Evolutionary conservation across 2,113 vertebrate genomes (phyloP).

Genomic region (Orycteropus afer): DNA sequence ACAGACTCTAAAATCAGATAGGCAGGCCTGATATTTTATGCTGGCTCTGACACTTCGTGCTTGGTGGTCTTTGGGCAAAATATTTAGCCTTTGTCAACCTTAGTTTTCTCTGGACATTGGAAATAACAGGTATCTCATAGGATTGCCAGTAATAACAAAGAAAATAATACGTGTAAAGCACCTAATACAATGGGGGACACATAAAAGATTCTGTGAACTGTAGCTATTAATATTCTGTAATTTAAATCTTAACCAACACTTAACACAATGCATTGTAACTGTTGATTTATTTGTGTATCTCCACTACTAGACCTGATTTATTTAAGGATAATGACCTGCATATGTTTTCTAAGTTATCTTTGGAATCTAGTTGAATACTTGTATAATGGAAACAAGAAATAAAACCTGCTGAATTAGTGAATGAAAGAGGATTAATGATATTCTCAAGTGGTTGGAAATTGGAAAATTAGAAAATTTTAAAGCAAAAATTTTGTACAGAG

Average conservation of each 20-base stretch:
- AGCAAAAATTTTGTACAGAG: neutral
- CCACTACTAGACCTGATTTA: neutral
- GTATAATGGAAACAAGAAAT: neutral
- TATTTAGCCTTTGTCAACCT: neutral
- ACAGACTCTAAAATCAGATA: neutral
- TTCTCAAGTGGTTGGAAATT: neutral
- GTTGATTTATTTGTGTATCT: neutral
- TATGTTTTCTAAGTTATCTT: neutral
- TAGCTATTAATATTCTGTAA: neutral
- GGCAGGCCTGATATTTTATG: neutral
- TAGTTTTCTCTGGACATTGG: neutral
- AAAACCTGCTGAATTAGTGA: neutral
- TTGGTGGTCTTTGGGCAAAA: neutral
- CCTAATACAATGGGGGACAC: neutral
- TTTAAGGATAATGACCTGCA: neutral
- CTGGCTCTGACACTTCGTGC: neutral
- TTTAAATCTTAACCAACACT: neutral
- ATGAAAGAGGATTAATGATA: neutral
- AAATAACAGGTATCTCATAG: neutral
- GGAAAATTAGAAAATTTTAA: slow-evolving; percentile 48
- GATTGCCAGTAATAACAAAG: neutral
- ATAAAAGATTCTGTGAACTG: neutral
- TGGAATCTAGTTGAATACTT: neutral
- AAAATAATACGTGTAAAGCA: neutral
- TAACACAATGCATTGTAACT: neutral